Percentiles rank a stretch among this genome's conserved stretches.
phyloP scores from a whole-genome alignment of 2,888 invertebrate species.

The Noctua comes region DNA sequence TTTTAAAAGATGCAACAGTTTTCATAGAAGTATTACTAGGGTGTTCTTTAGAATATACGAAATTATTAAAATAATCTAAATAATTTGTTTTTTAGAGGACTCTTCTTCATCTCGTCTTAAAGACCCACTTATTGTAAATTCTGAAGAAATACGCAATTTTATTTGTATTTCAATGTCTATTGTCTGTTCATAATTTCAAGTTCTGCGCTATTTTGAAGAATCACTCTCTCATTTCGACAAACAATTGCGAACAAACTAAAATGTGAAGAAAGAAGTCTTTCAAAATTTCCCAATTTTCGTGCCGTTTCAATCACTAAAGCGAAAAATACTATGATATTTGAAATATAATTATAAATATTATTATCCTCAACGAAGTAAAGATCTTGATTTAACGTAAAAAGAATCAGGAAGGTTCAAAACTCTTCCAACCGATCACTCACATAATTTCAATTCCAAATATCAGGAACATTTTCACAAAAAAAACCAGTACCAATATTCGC shows the following conservation, averaged over 20 bases:
- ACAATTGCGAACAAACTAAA: neutral
- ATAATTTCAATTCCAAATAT: neutral
- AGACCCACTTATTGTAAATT: too few relatives aligned
- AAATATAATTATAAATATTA: neutral
- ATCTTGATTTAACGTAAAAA: neutral
- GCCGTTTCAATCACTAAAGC: neutral
- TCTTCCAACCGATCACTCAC: neutral
- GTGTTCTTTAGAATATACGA: neutral
- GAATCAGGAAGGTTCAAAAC: neutral
- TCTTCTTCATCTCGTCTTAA: neutral
- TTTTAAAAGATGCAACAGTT: neutral
- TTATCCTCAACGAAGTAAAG: neutral
- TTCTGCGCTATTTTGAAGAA: neutral
- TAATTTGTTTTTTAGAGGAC: neutral
- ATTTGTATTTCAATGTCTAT: neutral
- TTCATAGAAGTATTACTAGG: neutral
- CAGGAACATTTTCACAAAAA: neutral
- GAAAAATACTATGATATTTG: constrained; percentile 27
- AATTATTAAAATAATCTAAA: neutral
- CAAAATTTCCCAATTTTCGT: neutral
- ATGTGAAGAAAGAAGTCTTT: neutral
- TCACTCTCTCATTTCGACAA: neutral
- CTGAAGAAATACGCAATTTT: neutral
- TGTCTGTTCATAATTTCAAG: neutral
- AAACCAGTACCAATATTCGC: constrained; percentile 2